Conservation (phyloP, 1,140 invertebrate genomes). For the Fragariocoptes setiger region DNA sequence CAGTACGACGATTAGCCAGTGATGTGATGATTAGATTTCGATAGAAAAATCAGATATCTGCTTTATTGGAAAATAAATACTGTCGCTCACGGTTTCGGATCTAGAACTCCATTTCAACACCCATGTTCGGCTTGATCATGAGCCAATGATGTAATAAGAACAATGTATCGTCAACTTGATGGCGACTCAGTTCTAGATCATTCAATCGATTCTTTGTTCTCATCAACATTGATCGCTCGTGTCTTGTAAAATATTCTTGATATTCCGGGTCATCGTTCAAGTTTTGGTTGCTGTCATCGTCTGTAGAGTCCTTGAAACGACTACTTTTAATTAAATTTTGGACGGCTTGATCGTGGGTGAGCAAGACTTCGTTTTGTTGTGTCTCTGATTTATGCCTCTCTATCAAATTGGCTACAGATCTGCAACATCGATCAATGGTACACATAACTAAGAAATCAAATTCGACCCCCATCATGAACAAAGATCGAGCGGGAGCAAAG, state of each 20-base stretch:
- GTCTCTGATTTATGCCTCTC: slow-evolving; percentile 27
- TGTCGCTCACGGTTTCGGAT: no score
- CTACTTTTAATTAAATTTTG: slow-evolving; percentile 41
- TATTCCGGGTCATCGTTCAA: slow-evolving; percentile 10
- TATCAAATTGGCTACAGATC: slow-evolving; percentile 35
- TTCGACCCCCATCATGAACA: slow-evolving; percentile 40
- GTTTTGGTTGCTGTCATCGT: slow-evolving; percentile 40
- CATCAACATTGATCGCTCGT: slow-evolving; percentile 31
- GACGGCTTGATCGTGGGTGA: slow-evolving; percentile 50
- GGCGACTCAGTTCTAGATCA: slow-evolving; percentile 29
- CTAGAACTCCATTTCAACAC: no score
- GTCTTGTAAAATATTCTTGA: slow-evolving; percentile 37
- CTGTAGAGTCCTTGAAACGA: slow-evolving; percentile 33
- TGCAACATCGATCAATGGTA: slow-evolving; percentile 40
- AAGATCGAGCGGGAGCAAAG: slow-evolving; percentile 28
- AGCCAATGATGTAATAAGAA: slow-evolving; percentile 23
- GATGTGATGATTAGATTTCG: no score
- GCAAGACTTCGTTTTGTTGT: slow-evolving; percentile 29
- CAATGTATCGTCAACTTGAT: slow-evolving; percentile 35
- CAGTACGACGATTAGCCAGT: no score
- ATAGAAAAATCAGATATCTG: no score
- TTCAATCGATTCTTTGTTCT: slow-evolving; percentile 30
- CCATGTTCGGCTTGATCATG: neutral
- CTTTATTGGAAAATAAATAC: no score
- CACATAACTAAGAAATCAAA: slow-evolving; percentile 23